Percentiles rank a stretch among this genome's conserved stretches.
These are phyloP conservation scores for Calephelis nemesis DNA, from an alignment of 1,140 invertebrate genomes.

Conservation along the genomic window DNA sequence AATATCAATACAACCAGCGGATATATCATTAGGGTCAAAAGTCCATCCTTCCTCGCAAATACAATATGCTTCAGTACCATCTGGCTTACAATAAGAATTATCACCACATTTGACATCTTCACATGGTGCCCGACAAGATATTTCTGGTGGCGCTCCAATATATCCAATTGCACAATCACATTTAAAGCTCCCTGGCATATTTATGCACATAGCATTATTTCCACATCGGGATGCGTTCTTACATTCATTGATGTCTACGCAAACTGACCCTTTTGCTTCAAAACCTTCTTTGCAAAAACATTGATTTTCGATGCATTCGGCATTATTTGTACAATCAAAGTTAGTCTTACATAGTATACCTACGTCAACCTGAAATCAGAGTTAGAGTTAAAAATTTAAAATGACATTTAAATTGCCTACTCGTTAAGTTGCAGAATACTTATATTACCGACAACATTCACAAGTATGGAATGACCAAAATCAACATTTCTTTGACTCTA, in stretches of 20 bases:
- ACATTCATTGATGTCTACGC: slow-evolving; percentile 92
- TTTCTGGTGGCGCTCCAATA: slow-evolving; percentile 88
- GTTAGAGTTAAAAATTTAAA: background rate
- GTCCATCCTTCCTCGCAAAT: slow-evolving; percentile 96
- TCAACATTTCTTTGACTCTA: no score
- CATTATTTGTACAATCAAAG: slow-evolving; percentile 95
- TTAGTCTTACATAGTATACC: slow-evolving; percentile 92
- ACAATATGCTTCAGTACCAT: slow-evolving; percentile 93
- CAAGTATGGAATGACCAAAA: no score
- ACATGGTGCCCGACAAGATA: slow-evolving; percentile 93
- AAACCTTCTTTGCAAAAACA: slow-evolving; percentile 96
- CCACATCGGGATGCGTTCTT: slow-evolving; percentile 87
- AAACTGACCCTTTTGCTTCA: slow-evolving; percentile 87
- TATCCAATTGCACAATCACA: slow-evolving; percentile 94
- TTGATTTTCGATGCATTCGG: slow-evolving; percentile 91
- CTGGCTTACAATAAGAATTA: slow-evolving; percentile 93
- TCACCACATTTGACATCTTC: slow-evolving; percentile 93
- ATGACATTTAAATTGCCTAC: no score
- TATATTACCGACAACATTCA: no score
- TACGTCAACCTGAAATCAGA: slow-evolving; percentile 84
- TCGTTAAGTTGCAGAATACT: no score
- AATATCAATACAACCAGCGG: slow-evolving; percentile 94
- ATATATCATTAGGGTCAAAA: slow-evolving; percentile 92
- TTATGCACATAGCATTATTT: slow-evolving; percentile 88
- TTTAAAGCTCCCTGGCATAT: slow-evolving; percentile 89